Percentiles rank a stretch among this genome's conserved stretches.
phyloP scores from a whole-genome alignment of 2,888 invertebrate genomes.

The Diarsia brunnea region DNA sequence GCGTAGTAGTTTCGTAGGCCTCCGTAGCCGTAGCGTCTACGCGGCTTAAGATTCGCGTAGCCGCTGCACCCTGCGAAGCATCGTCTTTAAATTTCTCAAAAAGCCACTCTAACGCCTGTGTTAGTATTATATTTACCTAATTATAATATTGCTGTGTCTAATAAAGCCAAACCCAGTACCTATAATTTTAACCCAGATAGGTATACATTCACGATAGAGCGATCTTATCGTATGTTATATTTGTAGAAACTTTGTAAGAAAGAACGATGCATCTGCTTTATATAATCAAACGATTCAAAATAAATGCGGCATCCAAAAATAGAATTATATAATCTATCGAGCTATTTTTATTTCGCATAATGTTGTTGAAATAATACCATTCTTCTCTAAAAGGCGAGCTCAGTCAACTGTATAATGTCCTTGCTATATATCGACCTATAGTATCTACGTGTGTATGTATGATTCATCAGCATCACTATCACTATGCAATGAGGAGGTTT shows the following conservation, averaged over 20 bases:
- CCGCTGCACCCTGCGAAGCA: neutral
- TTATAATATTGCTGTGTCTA: neutral
- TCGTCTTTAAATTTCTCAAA: neutral
- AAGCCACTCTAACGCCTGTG: neutral
- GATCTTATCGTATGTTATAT: neutral
- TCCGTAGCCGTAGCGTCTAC: conserved; percentile 29
- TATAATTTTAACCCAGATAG: neutral
- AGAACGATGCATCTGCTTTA: neutral
- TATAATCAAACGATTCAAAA: neutral
- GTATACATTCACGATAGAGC: neutral
- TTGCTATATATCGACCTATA: conserved; percentile 15
- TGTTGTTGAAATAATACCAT: neutral
- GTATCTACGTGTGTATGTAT: neutral
- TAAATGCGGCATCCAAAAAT: neutral
- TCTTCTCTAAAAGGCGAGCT: neutral
- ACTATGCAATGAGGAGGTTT: conserved; percentile 18
- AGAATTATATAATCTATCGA: neutral
- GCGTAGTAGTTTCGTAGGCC: conserved; percentile 2
- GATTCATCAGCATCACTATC: conserved; percentile 34
- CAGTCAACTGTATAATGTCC: neutral
- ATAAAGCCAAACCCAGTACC: neutral
- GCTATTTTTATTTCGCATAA: conserved; percentile 8
- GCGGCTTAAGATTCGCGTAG: conserved; percentile 26
- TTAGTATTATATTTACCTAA: neutral
- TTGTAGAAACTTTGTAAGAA: neutral